These are phyloP conservation scores for Labeo calbasu DNA, from an alignment of 2,797 vertebrate species.

Conservation along the genomic window DNA sequence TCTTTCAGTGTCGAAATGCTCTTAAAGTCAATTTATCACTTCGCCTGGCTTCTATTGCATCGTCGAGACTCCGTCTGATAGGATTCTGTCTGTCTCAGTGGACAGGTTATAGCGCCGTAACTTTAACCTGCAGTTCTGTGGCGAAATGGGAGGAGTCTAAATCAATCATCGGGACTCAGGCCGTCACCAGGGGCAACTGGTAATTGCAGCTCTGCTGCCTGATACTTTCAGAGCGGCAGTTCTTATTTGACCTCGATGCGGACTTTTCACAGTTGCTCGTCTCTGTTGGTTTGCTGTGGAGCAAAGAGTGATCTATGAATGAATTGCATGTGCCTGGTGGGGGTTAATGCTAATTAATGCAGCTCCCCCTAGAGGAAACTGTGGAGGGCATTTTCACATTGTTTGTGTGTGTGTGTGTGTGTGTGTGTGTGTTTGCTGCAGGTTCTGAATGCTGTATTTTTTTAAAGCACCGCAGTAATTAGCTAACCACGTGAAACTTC, in stretches of 20 bases:
- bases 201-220: conserved; percentile 59
- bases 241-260: conserved; percentile 26
- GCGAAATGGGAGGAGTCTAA: conserved; percentile 55
- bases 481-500: not conserved
- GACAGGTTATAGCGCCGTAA: not conserved
- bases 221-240: conserved; percentile 46
- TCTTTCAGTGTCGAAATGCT: conserved; percentile 9
- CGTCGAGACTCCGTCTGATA: not conserved
- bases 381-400: conserved; percentile 21
- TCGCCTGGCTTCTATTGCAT: not conserved
- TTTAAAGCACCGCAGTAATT: conserved; percentile 61
- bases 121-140: not conserved
- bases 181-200: conserved; percentile 61
- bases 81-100: not conserved
- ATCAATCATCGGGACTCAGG: conserved; percentile 68
- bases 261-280: not conserved
- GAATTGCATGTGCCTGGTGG: not conserved
- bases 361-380: conserved; percentile 42
- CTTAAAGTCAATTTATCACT: conserved; percentile 36
- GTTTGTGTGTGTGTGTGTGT: conserved; percentile 22
- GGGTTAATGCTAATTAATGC: conserved; percentile 43
- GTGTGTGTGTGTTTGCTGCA: not conserved
- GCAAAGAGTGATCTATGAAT: conserved; percentile 42
- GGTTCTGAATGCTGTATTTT: conserved; percentile 46
- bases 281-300: conserved; percentile 29